A percentile compares a stretch with the other conserved stretches of the same genome.
phyloP scores from a whole-genome alignment of 2,797 vertebrate genomes.

The Sebastes goodei region DNA sequence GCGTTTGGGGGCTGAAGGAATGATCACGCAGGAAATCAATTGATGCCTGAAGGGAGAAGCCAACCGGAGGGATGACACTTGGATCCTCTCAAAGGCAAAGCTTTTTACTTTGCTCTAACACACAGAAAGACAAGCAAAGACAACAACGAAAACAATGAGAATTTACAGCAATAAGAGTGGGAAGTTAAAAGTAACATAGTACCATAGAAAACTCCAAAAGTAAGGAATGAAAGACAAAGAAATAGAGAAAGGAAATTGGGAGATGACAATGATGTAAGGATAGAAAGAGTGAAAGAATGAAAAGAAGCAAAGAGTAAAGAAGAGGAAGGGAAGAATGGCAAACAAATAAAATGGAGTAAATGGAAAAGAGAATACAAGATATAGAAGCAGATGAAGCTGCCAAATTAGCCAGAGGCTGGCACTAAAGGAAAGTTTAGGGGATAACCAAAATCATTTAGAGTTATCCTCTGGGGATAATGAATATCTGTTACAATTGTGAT shows the following conservation, averaged over 20 bases:
- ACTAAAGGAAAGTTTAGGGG: background rate
- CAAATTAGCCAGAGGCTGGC: background rate
- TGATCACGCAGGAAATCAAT: slow-evolving; percentile 3
- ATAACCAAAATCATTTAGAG: background rate
- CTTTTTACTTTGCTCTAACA: background rate
- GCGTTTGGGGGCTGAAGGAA: background rate
- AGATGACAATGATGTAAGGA: background rate
- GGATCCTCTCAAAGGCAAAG: background rate
- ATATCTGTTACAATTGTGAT: too few species aligned
- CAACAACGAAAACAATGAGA: background rate
- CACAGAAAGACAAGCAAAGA: background rate
- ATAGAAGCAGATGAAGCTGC: background rate
- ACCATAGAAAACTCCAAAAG: too few species aligned
- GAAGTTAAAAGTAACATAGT: too few species aligned
- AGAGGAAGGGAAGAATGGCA: background rate
- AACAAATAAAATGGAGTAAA: background rate
- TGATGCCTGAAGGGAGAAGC: background rate
- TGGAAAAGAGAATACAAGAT: background rate
- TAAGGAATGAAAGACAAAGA: background rate
- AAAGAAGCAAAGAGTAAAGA: background rate
- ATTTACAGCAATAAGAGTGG: background rate
- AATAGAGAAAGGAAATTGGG: too few species aligned
- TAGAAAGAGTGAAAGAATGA: background rate
- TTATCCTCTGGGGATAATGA: too few species aligned
- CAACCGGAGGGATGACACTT: background rate